Percentiles rank a stretch among this genome's conserved stretches.
Conservation (phyloP, 2,113 vertebrate genomes). For the Cheirogaleus medius region DNA sequence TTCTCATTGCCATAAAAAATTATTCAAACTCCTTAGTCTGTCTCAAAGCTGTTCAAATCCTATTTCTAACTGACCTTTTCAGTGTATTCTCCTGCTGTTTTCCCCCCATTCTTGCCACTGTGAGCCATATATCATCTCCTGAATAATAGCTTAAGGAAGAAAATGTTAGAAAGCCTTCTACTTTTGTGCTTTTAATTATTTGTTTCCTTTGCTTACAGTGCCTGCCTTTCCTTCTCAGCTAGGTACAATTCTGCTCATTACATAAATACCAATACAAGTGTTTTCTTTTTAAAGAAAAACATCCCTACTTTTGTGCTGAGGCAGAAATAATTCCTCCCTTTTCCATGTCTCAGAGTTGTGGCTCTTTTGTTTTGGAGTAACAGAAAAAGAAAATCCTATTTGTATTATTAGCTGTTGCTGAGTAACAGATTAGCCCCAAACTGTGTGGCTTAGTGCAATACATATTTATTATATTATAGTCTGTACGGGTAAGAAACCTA, state of each 20-base stretch:
- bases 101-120: background rate
- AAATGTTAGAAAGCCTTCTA: background rate
- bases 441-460: background rate
- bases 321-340: background rate
- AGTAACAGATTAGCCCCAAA: background rate
- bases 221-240: background rate
- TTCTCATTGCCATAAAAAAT: constrained; percentile 10
- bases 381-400: background rate
- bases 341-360: background rate
- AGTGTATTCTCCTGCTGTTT: background rate
- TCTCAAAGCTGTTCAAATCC: background rate
- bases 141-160: background rate
- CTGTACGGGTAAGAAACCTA: background rate
- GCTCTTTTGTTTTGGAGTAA: background rate
- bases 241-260: background rate
- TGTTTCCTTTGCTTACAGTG: background rate
- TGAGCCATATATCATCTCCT: background rate
- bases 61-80: constrained; percentile 28
- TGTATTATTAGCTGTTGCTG: background rate
- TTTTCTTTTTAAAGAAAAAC: background rate
- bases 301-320: background rate
- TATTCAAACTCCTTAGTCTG: background rate
- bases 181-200: constrained; percentile 25
- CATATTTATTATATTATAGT: background rate
- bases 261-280: background rate